phyloP scores from a whole-genome alignment of 1,140 invertebrate genomes.

The Octopus bimaculoides region DNA sequence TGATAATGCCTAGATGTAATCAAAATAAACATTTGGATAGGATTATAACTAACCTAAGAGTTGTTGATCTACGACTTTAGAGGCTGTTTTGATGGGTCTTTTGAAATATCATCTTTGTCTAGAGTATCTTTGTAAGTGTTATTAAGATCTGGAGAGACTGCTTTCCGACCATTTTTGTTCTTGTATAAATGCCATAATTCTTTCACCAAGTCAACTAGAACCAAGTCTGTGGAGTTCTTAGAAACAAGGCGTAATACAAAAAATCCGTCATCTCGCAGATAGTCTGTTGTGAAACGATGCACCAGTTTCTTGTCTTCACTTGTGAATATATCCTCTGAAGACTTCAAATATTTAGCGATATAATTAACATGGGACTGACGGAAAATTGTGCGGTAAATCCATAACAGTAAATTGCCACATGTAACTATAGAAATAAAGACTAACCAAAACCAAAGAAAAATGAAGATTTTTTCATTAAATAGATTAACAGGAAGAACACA shows the following conservation, averaged over 20 bases:
- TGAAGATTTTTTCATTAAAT: slow-evolving; percentile 63
- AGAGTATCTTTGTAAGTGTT: not conserved
- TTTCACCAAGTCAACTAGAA: slow-evolving; percentile 35
- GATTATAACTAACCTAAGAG: no score
- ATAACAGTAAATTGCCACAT: slow-evolving; percentile 45
- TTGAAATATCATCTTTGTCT: not conserved
- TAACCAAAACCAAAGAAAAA: slow-evolving; percentile 49
- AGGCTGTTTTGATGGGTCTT: not conserved
- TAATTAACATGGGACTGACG: slow-evolving; percentile 38
- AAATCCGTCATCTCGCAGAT: slow-evolving; percentile 37
- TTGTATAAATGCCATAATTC: slow-evolving; percentile 39
- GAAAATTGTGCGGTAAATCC: slow-evolving; percentile 41
- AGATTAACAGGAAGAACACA: slow-evolving; percentile 62
- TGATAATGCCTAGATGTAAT: no score
- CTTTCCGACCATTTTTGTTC: slow-evolving; percentile 16
- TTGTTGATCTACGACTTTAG: not conserved
- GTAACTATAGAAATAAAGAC: slow-evolving; percentile 49
- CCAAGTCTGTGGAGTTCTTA: slow-evolving; percentile 41
- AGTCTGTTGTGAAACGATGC: slow-evolving; percentile 26
- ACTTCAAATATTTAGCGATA: slow-evolving; percentile 52
- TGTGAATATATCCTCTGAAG: slow-evolving; percentile 23
- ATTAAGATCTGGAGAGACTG: not conserved
- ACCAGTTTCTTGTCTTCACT: slow-evolving; percentile 24
- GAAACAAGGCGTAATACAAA: slow-evolving; percentile 41
- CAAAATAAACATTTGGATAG: no score